Conservation (phyloP, 2,888 invertebrate species). For the Megaustenia siamemsis region DNA sequence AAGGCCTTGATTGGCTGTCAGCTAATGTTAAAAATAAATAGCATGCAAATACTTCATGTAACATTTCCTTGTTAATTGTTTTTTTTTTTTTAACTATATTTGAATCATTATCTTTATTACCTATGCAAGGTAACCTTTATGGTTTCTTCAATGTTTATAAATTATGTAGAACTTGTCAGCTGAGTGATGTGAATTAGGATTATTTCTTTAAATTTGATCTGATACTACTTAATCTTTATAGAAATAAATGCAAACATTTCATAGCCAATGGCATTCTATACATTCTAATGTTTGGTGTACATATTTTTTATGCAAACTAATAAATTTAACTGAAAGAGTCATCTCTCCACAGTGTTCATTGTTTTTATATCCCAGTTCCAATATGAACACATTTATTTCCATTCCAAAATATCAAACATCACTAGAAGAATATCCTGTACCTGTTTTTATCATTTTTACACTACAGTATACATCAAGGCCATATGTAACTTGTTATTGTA, state of each 20-base stretch:
- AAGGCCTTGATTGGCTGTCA: slow-evolving; percentile 99
- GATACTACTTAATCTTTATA: no score
- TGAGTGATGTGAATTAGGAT: no score
- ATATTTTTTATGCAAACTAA: not conserved
- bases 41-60: not conserved
- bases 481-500: no score
- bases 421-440: no score
- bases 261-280: no score
- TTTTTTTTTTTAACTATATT: not conserved
- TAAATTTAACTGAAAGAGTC: not conserved
- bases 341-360: not conserved
- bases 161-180: no score
- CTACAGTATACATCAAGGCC: no score
- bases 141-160: not conserved
- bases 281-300: not conserved
- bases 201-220: no score
- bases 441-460: no score
- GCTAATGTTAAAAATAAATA: slow-evolving; percentile 48
- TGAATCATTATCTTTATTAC: not conserved
- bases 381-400: not conserved
- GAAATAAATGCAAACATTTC: no score
- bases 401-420: not conserved
- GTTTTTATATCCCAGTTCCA: not conserved
- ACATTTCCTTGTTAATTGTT: not conserved
- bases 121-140: not conserved